These are phyloP conservation scores for Oxyteleia sp. DNA, from an alignment of 2,888 invertebrate species.

Conservation along the genomic window DNA sequence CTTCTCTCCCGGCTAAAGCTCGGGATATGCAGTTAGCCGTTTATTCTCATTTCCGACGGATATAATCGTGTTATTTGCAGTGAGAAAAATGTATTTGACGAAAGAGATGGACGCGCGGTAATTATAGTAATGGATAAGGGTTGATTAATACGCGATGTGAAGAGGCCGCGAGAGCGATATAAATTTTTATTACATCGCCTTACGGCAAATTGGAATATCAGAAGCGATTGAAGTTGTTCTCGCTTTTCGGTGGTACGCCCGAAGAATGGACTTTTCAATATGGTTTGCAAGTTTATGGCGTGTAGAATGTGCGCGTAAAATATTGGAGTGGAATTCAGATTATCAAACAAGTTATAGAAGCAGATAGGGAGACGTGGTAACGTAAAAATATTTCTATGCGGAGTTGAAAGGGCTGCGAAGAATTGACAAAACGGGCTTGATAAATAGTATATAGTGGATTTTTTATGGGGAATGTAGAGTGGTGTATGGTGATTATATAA, in stretches of 20 bases:
- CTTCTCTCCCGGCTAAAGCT: not conserved
- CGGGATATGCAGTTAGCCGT: not conserved
- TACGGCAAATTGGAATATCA: not conserved
- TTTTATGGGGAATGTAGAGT: no score
- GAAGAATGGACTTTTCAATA: not conserved
- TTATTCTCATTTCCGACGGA: slow-evolving; percentile 35
- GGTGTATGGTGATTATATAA: no score
- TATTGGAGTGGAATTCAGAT: slow-evolving; percentile 1
- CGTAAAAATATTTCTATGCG: no score
- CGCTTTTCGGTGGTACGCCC: not conserved
- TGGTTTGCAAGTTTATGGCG: not conserved
- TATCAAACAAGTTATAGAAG: slow-evolving; percentile 2
- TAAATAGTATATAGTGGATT: no score
- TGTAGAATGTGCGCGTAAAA: not conserved
- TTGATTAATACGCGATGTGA: not conserved
- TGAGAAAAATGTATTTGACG: slow-evolving; percentile 32
- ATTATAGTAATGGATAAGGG: slow-evolving; percentile 20
- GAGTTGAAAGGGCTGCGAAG: no score
- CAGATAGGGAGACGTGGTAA: not conserved
- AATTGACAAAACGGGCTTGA: no score
- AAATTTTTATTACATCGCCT: not conserved
- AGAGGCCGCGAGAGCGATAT: not conserved
- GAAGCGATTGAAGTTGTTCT: not conserved
- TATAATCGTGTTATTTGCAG: slow-evolving; percentile 33
- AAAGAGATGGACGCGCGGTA: slow-evolving; percentile 9